Conservation (phyloP, 2,113 vertebrate species). For the Phrynocephalus versicolor region DNA sequence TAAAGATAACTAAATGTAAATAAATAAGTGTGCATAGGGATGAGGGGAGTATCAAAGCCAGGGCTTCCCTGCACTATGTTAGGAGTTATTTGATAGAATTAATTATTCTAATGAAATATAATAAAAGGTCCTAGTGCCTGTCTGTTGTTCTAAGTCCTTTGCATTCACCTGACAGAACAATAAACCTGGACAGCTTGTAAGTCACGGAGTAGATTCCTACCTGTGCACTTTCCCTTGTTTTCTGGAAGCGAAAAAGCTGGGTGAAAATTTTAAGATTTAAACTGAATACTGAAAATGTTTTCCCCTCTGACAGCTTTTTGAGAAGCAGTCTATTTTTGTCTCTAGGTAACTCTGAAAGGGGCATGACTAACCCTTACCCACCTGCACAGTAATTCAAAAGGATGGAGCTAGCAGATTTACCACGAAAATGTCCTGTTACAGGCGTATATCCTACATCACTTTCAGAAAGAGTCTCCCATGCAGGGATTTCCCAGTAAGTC, state of each 20-base stretch:
- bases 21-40: too few species aligned
- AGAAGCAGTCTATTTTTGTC: background rate
- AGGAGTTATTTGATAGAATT: background rate
- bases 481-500: background rate
- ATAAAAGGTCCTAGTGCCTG: background rate
- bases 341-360: too few species aligned
- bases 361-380: background rate
- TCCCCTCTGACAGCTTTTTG: background rate
- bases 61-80: background rate
- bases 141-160: background rate
- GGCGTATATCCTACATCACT: background rate
- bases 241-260: background rate
- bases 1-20: too few species aligned
- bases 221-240: background rate
- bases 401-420: background rate
- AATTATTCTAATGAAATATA: background rate
- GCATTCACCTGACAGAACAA: background rate
- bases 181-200: background rate
- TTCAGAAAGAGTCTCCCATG: background rate
- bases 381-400: background rate
- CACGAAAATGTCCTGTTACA: too few species aligned
- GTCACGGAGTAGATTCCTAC: background rate
- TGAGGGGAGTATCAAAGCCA: background rate
- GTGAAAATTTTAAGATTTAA: background rate
- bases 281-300: background rate